Percentiles rank a stretch among this genome's conserved stretches.
Evolutionary conservation across 2,888 invertebrate species (phyloP).

Genomic region (Oscheius sp.): DNA sequence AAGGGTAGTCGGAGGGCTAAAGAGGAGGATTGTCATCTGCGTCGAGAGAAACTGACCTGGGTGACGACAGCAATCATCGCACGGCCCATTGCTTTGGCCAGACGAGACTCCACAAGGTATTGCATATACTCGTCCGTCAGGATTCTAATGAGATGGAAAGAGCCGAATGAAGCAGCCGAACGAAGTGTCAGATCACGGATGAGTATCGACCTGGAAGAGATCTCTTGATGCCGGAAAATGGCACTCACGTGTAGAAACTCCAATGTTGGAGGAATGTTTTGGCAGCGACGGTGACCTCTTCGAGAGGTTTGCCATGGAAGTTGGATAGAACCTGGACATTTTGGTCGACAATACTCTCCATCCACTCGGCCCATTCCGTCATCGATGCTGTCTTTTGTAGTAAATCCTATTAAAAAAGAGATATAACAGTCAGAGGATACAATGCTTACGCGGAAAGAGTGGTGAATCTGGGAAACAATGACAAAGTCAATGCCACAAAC

Average conservation of each 20-base stretch:
- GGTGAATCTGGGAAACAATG: constrained; percentile 77
- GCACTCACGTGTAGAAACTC: constrained; percentile 88
- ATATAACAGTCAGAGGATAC: not conserved
- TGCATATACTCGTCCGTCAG: constrained; percentile 99
- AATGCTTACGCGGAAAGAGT: constrained; percentile 53
- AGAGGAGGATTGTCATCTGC: not conserved
- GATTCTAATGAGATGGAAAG: constrained; percentile 95
- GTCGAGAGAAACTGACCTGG: constrained; percentile 7
- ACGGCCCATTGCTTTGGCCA: constrained; percentile 46
- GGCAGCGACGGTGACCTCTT: constrained; percentile 85
- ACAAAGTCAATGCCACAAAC: constrained; percentile 93
- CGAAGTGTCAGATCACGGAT: constrained; percentile 94
- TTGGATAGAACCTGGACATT: constrained; percentile 82
- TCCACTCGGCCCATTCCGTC: constrained; percentile 97
- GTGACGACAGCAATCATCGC: constrained; percentile 39
- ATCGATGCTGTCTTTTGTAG: constrained; percentile 85
- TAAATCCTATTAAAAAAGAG: constrained; percentile 79
- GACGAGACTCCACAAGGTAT: constrained; percentile 85
- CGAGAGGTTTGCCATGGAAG: constrained; percentile 79
- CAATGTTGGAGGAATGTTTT: constrained; percentile 95
- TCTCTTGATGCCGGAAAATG: no score
- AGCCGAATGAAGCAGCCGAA: constrained; percentile 97
- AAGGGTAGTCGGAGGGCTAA: constrained; percentile 35
- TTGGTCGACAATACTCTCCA: constrained; percentile 90
- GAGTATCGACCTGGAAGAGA: constrained; percentile 89